Conservation (phyloP, 1,140 invertebrate genomes). For the Zaprionus kolodkinae region DNA sequence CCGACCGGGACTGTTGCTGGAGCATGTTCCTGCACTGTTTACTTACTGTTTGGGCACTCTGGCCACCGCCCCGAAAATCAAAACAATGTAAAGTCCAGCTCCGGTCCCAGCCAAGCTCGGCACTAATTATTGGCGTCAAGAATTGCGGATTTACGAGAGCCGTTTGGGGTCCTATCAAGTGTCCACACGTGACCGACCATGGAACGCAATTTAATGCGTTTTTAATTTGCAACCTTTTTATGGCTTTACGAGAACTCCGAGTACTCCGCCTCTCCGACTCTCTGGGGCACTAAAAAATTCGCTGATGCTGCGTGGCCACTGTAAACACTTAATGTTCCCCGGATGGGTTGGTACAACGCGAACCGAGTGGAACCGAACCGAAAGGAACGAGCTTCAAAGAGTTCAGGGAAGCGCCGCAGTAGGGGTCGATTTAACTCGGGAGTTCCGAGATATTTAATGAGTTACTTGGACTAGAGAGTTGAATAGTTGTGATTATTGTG, state of each 20-base stretch:
- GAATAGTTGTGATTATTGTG: no score
- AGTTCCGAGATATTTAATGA: neutral
- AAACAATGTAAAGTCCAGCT: conserved; percentile 27
- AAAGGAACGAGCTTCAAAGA: neutral
- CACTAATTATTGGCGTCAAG: conserved; percentile 59
- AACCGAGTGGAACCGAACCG: neutral
- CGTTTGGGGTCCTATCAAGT: conserved; percentile 41
- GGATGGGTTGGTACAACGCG: conserved; percentile 37
- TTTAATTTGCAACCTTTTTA: conserved; percentile 73
- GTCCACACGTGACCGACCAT: conserved; percentile 57
- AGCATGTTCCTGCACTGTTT: conserved; percentile 12
- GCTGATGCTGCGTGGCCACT: conserved; percentile 56
- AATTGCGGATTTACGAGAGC: conserved; percentile 45
- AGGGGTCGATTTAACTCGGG: neutral
- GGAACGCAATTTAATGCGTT: conserved; percentile 66
- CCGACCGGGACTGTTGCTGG: no score
- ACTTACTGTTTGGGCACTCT: conserved; percentile 7
- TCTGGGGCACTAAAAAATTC: conserved; percentile 39
- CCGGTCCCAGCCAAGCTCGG: neutral
- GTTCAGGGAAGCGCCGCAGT: neutral
- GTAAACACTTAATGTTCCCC: conserved; percentile 57
- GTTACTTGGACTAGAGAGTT: neutral
- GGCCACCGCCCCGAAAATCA: conserved; percentile 26
- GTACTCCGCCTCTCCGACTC: neutral
- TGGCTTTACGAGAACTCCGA: conserved; percentile 13